Percentiles rank a stretch among this genome's conserved stretches.
These are phyloP conservation scores for Cisticola juncidis DNA, from an alignment of 2,113 vertebrate species.

Conservation along the genomic window DNA sequence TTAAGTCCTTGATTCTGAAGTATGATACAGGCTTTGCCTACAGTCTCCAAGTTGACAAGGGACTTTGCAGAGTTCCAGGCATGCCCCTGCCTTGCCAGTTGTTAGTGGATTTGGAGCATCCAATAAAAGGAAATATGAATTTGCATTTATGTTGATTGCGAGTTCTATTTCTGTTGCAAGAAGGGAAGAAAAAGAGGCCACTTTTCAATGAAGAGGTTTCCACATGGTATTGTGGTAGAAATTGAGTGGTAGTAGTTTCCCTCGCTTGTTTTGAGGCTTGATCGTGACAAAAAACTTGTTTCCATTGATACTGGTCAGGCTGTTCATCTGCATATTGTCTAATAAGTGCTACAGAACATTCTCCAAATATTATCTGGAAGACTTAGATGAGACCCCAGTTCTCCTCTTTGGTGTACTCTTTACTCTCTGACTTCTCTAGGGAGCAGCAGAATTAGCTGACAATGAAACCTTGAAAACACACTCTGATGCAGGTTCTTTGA, in stretches of 20 bases:
- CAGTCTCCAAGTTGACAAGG: neutral
- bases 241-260: rapidly evolving
- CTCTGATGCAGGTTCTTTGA: neutral
- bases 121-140: neutral
- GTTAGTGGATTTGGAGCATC: neutral
- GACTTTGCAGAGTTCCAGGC: neutral
- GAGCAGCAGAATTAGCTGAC: neutral
- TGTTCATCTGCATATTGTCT: neutral
- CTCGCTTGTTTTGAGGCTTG: neutral
- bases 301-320: neutral
- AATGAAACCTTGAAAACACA: neutral
- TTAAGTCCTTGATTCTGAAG: neutral
- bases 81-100: neutral
- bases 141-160: neutral
- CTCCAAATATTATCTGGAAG: neutral
- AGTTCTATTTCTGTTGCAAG: neutral
- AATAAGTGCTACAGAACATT: neutral
- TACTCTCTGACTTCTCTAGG: neutral
- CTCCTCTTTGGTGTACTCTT: neutral
- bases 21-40: neutral
- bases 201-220: neutral
- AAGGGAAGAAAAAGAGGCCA: neutral
- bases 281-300: neutral
- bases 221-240: neutral
- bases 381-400: neutral